phyloP scores from a whole-genome alignment of 2,113 vertebrate species.

The Paradoxurus hermaphroditus region DNA sequence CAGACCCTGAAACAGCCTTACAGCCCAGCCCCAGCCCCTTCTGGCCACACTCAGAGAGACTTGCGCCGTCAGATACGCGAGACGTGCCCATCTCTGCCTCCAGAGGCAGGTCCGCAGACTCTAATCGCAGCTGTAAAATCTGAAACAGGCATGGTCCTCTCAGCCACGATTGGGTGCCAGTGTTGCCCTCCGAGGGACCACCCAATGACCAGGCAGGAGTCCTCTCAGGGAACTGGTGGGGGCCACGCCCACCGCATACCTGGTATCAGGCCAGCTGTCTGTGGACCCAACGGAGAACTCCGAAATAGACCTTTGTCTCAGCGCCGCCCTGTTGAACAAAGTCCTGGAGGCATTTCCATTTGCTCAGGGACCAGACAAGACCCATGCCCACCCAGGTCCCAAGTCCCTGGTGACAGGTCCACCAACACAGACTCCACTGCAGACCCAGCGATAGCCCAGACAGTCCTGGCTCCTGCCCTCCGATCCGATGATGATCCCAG shows the following conservation, averaged over 20 bases:
- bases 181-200: background rate
- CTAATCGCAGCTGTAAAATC: background rate
- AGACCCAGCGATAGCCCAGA: background rate
- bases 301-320: background rate
- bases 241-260: background rate
- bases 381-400: background rate
- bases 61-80: background rate
- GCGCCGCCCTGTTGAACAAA: too few species aligned
- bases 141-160: background rate
- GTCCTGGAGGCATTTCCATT: background rate
- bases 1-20: background rate
- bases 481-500: background rate
- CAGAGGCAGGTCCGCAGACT: background rate
- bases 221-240: background rate
- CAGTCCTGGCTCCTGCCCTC: background rate
- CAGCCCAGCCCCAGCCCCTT: background rate
- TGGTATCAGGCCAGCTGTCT: background rate
- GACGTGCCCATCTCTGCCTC: background rate
- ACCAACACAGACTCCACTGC: background rate
- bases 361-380: background rate
- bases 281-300: background rate
- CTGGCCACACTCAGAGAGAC: background rate
- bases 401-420: background rate
- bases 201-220: background rate
- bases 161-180: background rate